Base-by-base conservation (phyloP, 2,797 vertebrate genomes). In the Cuculus canorus region DNA sequence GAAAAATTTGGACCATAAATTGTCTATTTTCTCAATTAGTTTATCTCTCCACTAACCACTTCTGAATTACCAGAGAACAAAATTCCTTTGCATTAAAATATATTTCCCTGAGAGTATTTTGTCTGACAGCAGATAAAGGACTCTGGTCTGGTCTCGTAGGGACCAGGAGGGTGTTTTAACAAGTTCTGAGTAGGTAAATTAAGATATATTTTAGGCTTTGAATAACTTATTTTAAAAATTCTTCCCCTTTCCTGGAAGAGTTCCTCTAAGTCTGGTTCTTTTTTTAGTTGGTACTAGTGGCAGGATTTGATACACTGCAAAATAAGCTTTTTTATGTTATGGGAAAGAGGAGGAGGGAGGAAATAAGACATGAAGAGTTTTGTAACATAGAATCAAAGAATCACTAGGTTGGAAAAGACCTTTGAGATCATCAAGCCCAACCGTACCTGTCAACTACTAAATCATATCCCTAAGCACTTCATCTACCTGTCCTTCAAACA, bases 131-230 rank as follows among this genome's bases (percentile, higher is more conserved):
- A 21, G 47, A 15, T 41, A 10, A 35, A 39, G 24, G 33, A 7
- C 54, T 25, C 41, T 2, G 19, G n/a, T 37, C 47, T 28, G 50
- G 18, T 57, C 43, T 37, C 9, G 5, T 13, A 11, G 35, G 66
- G 48, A 19, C 43, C 3, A 0, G 0, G 27, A 25, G n/a, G 48
- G n/a, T 23, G 24, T 53, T 88, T 37, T 7, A 48, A 30, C 37
- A 54, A 35, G 8, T 54, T 16, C 27, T 79, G 78, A 17, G 24
- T 7, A 17, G n/a, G n/a, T 18, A 37, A 63, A 45, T 32, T 5
- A 39, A 81, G 13, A 10, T 6, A 30, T 10, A 3, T 5, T 43
- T 30, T 19, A 6, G 52, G 13, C 41, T 76, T 64, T 9, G 2
- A 59, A 13, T 30, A 48, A 21, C 17, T 75, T 5, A 7, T 13